Percentiles rank a stretch among this genome's conserved stretches.
These are phyloP conservation scores for Corydoras sp. DNA, from an alignment of 2,113 vertebrate genomes.

Conservation along the genomic window DNA sequence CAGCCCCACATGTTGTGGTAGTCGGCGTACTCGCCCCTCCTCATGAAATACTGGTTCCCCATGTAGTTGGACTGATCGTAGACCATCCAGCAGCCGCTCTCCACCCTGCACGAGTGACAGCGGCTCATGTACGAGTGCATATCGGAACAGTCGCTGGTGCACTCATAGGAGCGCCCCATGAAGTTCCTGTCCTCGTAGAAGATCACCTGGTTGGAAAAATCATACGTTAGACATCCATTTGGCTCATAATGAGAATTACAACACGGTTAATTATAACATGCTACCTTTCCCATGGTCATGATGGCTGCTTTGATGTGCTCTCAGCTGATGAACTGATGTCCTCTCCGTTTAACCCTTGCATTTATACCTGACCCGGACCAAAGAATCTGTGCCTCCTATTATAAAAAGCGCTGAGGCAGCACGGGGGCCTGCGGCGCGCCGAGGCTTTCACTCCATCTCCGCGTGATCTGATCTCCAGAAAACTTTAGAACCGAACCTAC, in stretches of 20 bases:
- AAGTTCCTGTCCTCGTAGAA: slow-evolving; percentile 66
- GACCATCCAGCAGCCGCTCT: slow-evolving; percentile 46
- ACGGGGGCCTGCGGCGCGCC: slow-evolving; percentile 11
- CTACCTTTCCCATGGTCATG: slow-evolving; percentile 25
- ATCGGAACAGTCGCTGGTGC: slow-evolving; percentile 61
- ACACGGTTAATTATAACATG: not conserved
- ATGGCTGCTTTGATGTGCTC: slow-evolving; percentile 15
- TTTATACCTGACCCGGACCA: slow-evolving; percentile 24
- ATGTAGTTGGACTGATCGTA: too few relatives aligned
- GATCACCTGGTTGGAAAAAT: slow-evolving; percentile 46
- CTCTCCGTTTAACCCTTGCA: slow-evolving; percentile 22
- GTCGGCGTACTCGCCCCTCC: too few relatives aligned
- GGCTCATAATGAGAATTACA: not conserved
- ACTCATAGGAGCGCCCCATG: slow-evolving; percentile 60
- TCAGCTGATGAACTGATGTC: slow-evolving; percentile 19
- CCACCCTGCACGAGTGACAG: slow-evolving; percentile 45
- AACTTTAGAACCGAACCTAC: not conserved
- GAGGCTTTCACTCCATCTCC: slow-evolving; percentile 9
- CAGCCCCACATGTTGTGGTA: too few relatives aligned
- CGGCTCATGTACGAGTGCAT: slow-evolving; percentile 43
- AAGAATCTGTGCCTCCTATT: slow-evolving; percentile 29
- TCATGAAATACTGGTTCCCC: too few relatives aligned
- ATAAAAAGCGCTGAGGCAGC: slow-evolving; percentile 10
- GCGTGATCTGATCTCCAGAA: slow-evolving; percentile 16
- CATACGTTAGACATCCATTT: not conserved